A percentile compares a stretch with the other conserved stretches of the same genome.
phyloP scores from a whole-genome alignment of 2,797 vertebrate species.

The Alosa sapidissima region DNA sequence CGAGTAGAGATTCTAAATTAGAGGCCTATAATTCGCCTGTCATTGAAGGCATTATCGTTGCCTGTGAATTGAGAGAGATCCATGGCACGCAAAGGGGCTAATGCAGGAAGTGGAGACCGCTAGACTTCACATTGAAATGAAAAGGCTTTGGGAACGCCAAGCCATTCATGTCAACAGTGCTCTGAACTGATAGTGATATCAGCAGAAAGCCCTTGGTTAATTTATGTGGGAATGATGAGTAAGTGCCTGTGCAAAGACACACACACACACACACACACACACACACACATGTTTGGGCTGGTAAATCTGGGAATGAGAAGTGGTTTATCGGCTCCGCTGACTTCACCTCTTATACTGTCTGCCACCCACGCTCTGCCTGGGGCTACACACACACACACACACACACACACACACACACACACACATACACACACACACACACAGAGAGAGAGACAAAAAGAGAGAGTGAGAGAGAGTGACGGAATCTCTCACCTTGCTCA shows the following conservation, averaged over 20 bases:
- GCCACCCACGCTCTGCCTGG: slow-evolving; percentile 42
- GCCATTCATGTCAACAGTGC: slow-evolving; percentile 12
- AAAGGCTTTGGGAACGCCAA: not conserved
- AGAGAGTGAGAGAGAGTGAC: not conserved
- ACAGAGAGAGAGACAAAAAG: not conserved
- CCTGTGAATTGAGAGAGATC: not conserved
- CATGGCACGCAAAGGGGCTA: not conserved
- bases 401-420: slow-evolving; percentile 30
- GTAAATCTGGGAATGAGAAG: not conserved
- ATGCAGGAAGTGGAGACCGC: not conserved
- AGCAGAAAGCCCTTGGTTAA: not conserved
- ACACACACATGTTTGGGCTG: not conserved
- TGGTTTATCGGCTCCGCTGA: not conserved
- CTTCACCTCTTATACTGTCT: slow-evolving; percentile 38
- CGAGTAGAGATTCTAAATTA: not conserved
- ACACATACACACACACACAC: slow-evolving; percentile 28
- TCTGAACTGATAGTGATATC: not conserved
- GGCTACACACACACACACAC: slow-evolving; percentile 35
- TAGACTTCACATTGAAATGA: not conserved
- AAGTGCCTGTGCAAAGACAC: not conserved
- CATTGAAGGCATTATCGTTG: not conserved
- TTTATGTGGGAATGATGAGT: slow-evolving; percentile 16
- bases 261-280: not conserved
- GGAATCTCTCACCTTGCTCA: slow-evolving; percentile 49
- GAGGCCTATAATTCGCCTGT: not conserved